Evolutionary conservation across 2,888 invertebrate genomes (phyloP).

Genomic region (Aleiodes leptofemur): DNA sequence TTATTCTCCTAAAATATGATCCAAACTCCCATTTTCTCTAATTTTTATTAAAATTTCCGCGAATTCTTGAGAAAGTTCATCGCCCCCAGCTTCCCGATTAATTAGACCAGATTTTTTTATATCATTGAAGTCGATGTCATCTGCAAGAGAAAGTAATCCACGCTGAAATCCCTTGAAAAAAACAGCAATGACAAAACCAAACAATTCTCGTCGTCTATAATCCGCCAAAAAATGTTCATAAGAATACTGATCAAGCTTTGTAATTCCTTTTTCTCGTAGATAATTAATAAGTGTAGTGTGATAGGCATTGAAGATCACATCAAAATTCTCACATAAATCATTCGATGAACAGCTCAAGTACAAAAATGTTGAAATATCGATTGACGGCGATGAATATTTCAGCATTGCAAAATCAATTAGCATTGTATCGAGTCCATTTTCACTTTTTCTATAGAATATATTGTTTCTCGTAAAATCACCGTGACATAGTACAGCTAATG

Average conservation of each 20-base stretch:
- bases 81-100: slow-evolving; percentile 55
- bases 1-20: slow-evolving; percentile 42
- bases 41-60: slow-evolving; percentile 65
- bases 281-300: slow-evolving; percentile 57
- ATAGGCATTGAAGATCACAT: slow-evolving; percentile 60
- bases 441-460: slow-evolving; percentile 58
- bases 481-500: slow-evolving; percentile 67
- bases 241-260: slow-evolving; percentile 60
- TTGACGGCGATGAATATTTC: slow-evolving; percentile 63
- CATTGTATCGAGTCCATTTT: slow-evolving; percentile 49
- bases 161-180: slow-evolving; percentile 58
- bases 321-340: slow-evolving; percentile 48
- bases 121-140: neutral
- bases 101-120: fast-evolving
- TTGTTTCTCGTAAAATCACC: slow-evolving; percentile 69
- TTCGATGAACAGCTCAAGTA: slow-evolving; percentile 54
- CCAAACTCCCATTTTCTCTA: slow-evolving; percentile 59
- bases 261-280: slow-evolving; percentile 55
- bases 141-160: neutral
- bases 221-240: slow-evolving; percentile 61
- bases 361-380: slow-evolving; percentile 66
- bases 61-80: slow-evolving; percentile 59
- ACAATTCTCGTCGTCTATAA: slow-evolving; percentile 59
- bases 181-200: slow-evolving; percentile 61
- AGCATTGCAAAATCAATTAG: slow-evolving; percentile 66